Evolutionary conservation across 2,888 invertebrate species (phyloP), one percentile per base, ranked within the genome.

Genomic region (Ametastegia equiseti): DNA sequence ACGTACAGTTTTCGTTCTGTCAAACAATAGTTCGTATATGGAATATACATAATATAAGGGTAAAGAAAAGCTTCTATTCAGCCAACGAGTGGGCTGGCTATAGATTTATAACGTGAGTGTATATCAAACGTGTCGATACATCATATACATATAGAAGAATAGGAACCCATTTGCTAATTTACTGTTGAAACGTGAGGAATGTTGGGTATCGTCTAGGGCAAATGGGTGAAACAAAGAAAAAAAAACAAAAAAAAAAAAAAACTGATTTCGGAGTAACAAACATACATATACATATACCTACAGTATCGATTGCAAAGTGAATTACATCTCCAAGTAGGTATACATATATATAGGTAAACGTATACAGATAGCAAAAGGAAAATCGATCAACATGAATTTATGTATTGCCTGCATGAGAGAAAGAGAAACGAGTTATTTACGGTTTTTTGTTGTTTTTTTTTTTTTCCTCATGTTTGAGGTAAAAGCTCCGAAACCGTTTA

Each of bases 401-500:
- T 19, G 19, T n/a, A 27, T 23, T 27, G 57, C 57, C 57, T 27
- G 0, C 2, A 1, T 19, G 7, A 19, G 19, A 50, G 27, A 27
- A 57, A 23, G 11, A 57, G 54, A 19, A 23, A 42, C 9, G 9
- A 42, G 42, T 9, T 9, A 42, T 9, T 42, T 42, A 5, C 42
- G 5, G 9, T 9, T 5, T 42, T 42, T 42, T 42, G 5, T 42
- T 9, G 5, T 42, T 9, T 19, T 54, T 23, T 0, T 27, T 57
- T 57, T 11, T 13, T 57, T 9, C 2, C 0, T 11, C 19, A 13
- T 13, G 27, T 4, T 27, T 27, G 13, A 27, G 65, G 9, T 54
- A 36, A 65, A 65, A 36, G n/a, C 39, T n/a, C n/a, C n/a, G 36
- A 19, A 33, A 65, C 65, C 65, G 65, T 39, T 65, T 65, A 65